Evolutionary conservation across 1,140 invertebrate species (phyloP).

Genomic region (Cyphomyrmex costatus): DNA sequence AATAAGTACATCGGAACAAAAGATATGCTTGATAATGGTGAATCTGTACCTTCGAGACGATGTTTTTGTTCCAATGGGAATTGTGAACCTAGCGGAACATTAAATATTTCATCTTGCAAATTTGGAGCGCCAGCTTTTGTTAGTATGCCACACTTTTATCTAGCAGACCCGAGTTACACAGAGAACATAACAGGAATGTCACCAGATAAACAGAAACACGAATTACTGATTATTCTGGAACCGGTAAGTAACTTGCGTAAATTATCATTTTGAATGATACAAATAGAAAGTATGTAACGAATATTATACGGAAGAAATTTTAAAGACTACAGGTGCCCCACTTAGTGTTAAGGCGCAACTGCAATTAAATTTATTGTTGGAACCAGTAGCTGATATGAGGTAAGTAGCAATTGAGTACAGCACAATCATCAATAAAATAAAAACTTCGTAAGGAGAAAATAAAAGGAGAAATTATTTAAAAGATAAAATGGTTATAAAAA

Average conservation of each 20-base stretch:
- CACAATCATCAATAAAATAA: not conserved
- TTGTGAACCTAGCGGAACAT: constrained; percentile 87
- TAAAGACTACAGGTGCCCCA: constrained; percentile 89
- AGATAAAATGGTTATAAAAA: too few species aligned
- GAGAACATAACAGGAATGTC: constrained; percentile 90
- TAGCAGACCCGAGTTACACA: constrained; percentile 90
- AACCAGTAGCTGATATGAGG: constrained; percentile 87
- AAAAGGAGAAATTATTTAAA: too few species aligned
- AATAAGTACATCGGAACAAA: constrained; percentile 88
- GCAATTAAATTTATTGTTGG: constrained; percentile 91
- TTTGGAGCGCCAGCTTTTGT: constrained; percentile 93
- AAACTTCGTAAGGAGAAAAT: too few species aligned
- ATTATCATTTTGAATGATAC: constrained; percentile 19
- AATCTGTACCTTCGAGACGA: constrained; percentile 87
- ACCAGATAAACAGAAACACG: constrained; percentile 90
- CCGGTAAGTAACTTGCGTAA: constrained; percentile 86
- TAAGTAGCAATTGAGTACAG: constrained; percentile 81
- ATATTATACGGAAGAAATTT: constrained; percentile 41
- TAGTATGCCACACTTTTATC: constrained; percentile 95
- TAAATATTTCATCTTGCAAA: constrained; percentile 91
- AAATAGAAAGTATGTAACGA: not conserved
- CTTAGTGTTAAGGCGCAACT: constrained; percentile 89
- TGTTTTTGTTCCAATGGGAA: constrained; percentile 87
- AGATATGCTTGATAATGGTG: constrained; percentile 90
- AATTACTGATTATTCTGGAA: constrained; percentile 91